These are phyloP conservation scores for Agriopis marginaria DNA, from an alignment of 2,888 invertebrate species.

Conservation along the genomic window DNA sequence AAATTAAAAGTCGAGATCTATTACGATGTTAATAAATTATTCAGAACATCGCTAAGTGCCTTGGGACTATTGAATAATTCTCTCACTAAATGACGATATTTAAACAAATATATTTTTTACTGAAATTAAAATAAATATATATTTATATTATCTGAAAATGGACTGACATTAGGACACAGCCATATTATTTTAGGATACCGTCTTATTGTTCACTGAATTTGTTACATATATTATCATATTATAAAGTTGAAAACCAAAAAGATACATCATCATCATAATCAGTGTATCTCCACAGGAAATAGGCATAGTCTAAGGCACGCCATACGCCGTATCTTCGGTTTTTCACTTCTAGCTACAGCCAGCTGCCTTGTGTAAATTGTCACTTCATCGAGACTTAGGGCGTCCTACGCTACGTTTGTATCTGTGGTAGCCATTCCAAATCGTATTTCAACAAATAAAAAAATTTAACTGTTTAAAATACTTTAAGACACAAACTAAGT, in stretches of 20 bases:
- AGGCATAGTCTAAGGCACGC: no score
- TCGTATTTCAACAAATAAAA: no score
- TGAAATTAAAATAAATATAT: background rate
- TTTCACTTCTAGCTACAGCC: no score
- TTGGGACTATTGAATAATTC: conserved; percentile 3
- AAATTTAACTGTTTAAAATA: no score
- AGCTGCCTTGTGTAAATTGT: no score
- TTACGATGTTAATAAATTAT: background rate
- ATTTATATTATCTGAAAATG: background rate
- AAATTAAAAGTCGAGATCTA: background rate
- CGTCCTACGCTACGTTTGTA: no score
- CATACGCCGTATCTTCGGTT: no score
- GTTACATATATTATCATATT: background rate
- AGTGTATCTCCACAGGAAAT: no score
- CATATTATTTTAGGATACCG: conserved; percentile 15
- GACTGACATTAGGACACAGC: background rate
- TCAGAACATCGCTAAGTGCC: conserved; percentile 3
- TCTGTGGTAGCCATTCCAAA: no score
- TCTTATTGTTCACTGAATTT: background rate
- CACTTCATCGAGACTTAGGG: no score
- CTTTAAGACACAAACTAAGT: no score
- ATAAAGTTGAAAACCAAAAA: background rate
- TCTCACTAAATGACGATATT: background rate
- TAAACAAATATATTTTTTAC: background rate
- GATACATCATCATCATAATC: background rate